Evolutionary conservation across 2,113 vertebrate species (phyloP), one percentile per base, ranked within the genome.

Genomic region (Tiliqua scincoides): DNA sequence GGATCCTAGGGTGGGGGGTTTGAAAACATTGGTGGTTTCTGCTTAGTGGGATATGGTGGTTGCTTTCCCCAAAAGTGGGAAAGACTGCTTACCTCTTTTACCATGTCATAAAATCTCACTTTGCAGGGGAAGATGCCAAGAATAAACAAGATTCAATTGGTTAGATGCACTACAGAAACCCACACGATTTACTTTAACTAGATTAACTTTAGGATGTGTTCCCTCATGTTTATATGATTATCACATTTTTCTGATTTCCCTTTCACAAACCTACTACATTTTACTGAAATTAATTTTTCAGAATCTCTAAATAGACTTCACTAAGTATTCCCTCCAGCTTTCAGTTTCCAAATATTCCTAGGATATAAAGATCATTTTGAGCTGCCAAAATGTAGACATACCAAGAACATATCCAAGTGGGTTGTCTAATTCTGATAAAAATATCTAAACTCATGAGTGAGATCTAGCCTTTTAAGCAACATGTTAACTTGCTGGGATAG

Each of bases 381-480:
- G 25, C 1, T 1, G 2, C 8, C 27, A 43, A 48, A 89, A 14
- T 76, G 76, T 79, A 79, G 88, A 80, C 1, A 85, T 74, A 57
- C 17, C 10, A 17, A 11, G 82, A 83, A 37, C 89, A 1, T 52
- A 27, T 86, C 63, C 67, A 84, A 21, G 48, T 87, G 86, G 17
- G 63, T 85, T n/a, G 61, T 4, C 57, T 32, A 85, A 87, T 86
- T 83, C 30, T 71, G 90, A 73, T 35, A 89, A 87, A 83, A 84
- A 70, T 7, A 30, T 27, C 40, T 86, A 74, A 57, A 57, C 54
- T 84, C 81, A 86, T 5, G 9, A 84, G 0, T 65, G 89, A 82
- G 78, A 68, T 85, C 57, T 57, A 12, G 32, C 75, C 80, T n/a
- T 87, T 90, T 88, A 86, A 52, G 48, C 54, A 57, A 57, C 54